Evolutionary conservation across 2,113 vertebrate species (phyloP).

Genomic region (Ameiurus melas): DNA sequence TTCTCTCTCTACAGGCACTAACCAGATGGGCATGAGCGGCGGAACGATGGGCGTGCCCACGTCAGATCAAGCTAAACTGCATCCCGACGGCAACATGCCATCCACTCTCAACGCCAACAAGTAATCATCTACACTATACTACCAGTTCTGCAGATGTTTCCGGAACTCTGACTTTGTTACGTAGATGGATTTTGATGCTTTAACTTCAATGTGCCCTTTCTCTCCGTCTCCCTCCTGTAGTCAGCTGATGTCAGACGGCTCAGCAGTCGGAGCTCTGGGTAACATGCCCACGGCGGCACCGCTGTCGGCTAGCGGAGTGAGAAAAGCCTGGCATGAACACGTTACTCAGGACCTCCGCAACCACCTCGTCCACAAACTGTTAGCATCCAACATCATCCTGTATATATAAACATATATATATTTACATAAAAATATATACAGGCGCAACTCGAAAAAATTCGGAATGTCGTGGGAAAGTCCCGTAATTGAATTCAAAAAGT

Average conservation of each 20-base stretch:
- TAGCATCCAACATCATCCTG: conserved; percentile 58
- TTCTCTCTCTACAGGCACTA: conserved; percentile 72
- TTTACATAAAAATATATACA: too few species aligned
- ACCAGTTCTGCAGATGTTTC: background rate
- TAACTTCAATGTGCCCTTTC: background rate
- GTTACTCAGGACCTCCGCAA: conserved; percentile 99
- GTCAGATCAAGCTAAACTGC: conserved; percentile 87
- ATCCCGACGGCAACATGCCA: conserved; percentile 87
- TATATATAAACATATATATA: background rate
- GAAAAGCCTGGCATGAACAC: conserved; percentile 97
- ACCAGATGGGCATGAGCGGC: conserved; percentile 85
- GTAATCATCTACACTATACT: conserved; percentile 61
- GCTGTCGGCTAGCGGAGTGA: conserved; percentile 85
- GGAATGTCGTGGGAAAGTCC: too few species aligned
- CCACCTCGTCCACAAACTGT: conserved; percentile 98
- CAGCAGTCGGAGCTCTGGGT: conserved; percentile 81
- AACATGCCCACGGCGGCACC: conserved; percentile 89
- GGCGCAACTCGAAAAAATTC: too few species aligned
- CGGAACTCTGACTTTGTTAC: background rate
- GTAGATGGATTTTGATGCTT: background rate
- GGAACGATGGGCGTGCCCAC: conserved; percentile 77
- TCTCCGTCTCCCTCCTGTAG: conserved; percentile 62
- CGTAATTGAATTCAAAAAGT: too few species aligned
- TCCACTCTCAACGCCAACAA: conserved; percentile 86
- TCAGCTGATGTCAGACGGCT: conserved; percentile 87